Base-by-base conservation (phyloP, 2,113 vertebrate species). In the Gracilinanus agilis region DNA sequence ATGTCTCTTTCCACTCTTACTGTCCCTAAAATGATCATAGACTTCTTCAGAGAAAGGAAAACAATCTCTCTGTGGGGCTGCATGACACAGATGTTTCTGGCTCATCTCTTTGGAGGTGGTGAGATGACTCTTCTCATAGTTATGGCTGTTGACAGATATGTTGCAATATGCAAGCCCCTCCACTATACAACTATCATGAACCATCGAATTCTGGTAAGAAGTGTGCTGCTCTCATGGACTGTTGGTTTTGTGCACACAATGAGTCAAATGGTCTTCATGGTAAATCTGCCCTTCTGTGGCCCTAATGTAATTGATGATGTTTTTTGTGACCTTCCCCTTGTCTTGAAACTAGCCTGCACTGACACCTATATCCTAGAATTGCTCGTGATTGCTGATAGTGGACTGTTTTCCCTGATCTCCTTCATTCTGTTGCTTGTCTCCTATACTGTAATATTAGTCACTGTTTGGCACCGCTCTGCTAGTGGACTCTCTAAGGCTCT, bases 1-100 rank as follows among this genome's bases (percentile, higher is more conserved):
- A 94, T 95, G 93, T 92, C 54, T 92, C 4, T 96, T 44, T 95
- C 94, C 19, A 96, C 91, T 56, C 91, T 94, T 53, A 96, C 93
- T 54, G 75, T 95, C 12, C 96, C 96, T 24, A 96, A 96, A 40
- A 93, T 96, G 95, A 3, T 94, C 44, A 40, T 27, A 58, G 94
- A 94, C 58, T 92, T 96, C 75, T 91, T 96, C 55, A 96, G 92
- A 44, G 89, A 91, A 2, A 53, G 54, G n/a, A 96, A 93, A 54
- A n/a, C 94, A 23, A 97, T 98, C 19, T 96, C 97, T 16, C 97
- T 96, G 55, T 55, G 90, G 19, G 94, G 83, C 21, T 98, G 97
- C 91, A 96, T 98, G 94, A 88, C 95, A 9, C 97, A 98, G 54
- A 95, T 97, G 54, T 98, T 97, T 61, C 96, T 97, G 55, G 94